Conservation (phyloP, 1,140 invertebrate genomes). For the Ectropis grisescens region DNA sequence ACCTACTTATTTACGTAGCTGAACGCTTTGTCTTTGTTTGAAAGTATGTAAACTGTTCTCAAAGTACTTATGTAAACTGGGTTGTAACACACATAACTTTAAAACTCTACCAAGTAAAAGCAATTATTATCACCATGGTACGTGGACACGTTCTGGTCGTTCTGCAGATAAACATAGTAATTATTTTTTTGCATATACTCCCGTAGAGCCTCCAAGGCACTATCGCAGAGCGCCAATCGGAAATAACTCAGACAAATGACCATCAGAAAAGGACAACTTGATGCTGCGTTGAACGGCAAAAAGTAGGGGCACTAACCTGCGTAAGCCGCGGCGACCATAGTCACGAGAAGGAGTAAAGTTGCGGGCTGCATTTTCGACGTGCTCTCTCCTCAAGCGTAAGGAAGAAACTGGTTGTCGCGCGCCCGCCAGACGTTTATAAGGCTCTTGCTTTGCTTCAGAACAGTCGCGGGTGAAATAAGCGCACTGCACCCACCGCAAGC, state of each 20-base stretch:
- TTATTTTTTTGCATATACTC: too few relatives aligned
- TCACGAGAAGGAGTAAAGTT: slow-evolving; percentile 35
- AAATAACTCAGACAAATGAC: slow-evolving; percentile 21
- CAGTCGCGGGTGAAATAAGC: slow-evolving; percentile 20
- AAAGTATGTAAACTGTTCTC: too few relatives aligned
- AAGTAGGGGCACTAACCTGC: slow-evolving; percentile 62
- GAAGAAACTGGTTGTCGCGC: slow-evolving; percentile 36
- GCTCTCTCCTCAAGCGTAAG: slow-evolving; percentile 19
- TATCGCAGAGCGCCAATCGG: slow-evolving; percentile 12
- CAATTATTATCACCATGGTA: too few relatives aligned
- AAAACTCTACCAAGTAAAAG: too few relatives aligned
- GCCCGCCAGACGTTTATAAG: slow-evolving; percentile 37
- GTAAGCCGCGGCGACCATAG: slow-evolving; percentile 36
- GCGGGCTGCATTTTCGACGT: slow-evolving; percentile 42
- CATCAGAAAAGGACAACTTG: slow-evolving; percentile 22
- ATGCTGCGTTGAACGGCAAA: slow-evolving; percentile 22
- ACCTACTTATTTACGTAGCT: too few relatives aligned
- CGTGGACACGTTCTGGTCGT: too few relatives aligned
- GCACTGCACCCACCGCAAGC: slow-evolving; percentile 17
- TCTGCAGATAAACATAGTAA: too few relatives aligned
- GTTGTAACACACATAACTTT: too few relatives aligned
- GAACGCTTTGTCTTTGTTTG: too few relatives aligned
- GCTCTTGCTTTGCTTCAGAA: slow-evolving; percentile 15
- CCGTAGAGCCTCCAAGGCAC: too few relatives aligned
- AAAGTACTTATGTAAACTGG: too few relatives aligned